Conservation (phyloP, 2,888 invertebrate genomes). For the Zeuzera pyrina region DNA sequence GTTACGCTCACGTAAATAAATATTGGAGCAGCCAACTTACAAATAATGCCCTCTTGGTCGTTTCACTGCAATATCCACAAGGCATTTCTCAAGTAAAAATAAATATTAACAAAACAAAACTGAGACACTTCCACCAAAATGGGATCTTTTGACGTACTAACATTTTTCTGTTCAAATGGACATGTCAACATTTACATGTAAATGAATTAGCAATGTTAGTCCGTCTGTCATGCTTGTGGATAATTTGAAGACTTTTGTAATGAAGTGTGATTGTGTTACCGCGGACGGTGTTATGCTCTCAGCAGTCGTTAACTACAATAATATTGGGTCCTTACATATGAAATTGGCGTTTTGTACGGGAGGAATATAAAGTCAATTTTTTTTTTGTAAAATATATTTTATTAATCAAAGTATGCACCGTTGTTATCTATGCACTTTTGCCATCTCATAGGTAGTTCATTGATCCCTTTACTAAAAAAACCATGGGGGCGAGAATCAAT, state of each 20-base stretch:
- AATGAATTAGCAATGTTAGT: constrained; percentile 49
- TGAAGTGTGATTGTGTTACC: constrained; percentile 27
- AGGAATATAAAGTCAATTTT: no score
- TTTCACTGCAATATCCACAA: constrained; percentile 57
- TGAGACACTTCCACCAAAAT: constrained; percentile 2
- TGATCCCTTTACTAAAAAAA: no score
- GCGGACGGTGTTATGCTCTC: not conserved
- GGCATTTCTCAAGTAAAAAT: constrained; percentile 37
- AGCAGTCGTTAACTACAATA: no score
- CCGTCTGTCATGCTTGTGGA: constrained; percentile 42
- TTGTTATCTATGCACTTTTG: no score
- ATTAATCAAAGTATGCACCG: no score
- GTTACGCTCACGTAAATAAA: no score
- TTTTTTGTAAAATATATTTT: no score
- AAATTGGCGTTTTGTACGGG: no score
- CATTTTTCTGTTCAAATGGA: constrained; percentile 21
- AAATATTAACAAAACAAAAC: constrained; percentile 6
- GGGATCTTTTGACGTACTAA: constrained; percentile 20
- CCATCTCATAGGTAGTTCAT: no score
- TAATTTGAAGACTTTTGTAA: constrained; percentile 36
- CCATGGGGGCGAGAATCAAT: no score
- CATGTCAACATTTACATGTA: constrained; percentile 52
- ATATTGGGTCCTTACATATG: no score
- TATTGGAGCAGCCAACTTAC: no score
- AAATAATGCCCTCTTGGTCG: constrained; percentile 42